Evolutionary conservation across 1,140 invertebrate species (phyloP).

Genomic region (Dolichoris vasculosae): DNA sequence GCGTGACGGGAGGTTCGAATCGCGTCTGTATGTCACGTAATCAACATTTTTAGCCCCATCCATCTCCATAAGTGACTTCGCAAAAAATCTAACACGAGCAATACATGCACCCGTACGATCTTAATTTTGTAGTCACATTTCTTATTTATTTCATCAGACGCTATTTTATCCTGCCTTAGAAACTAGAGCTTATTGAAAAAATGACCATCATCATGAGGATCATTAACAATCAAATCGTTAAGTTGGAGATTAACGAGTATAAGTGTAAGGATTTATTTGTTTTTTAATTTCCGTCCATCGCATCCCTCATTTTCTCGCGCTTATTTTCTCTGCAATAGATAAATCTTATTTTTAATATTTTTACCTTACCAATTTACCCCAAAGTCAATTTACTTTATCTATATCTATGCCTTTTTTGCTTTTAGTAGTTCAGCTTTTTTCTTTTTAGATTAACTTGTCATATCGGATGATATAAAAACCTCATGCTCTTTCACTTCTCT

Average conservation of each 20-base stretch:
- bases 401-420: too few species aligned
- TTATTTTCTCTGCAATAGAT: not conserved
- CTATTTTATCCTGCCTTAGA: not conserved
- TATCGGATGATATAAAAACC: too few species aligned
- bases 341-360: too few species aligned
- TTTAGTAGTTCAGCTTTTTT: too few species aligned
- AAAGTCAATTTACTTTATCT: too few species aligned
- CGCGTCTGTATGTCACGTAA: too few species aligned
- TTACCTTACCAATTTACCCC: too few species aligned
- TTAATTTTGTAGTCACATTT: not conserved
- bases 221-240: slow-evolving; percentile 40
- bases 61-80: not conserved
- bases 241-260: slow-evolving; percentile 40
- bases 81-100: not conserved
- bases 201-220: slow-evolving; percentile 53
- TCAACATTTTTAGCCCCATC: not conserved
- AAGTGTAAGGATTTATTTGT: slow-evolving; percentile 20
- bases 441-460: too few species aligned
- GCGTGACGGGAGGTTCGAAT: too few species aligned
- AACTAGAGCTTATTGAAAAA: not conserved
- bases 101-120: not conserved
- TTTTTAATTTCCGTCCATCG: not conserved
- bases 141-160: not conserved
- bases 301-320: not conserved
- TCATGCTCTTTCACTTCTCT: too few species aligned